A percentile compares a stretch with the other conserved stretches of the same genome.
Evolutionary conservation across 2,888 invertebrate genomes (phyloP).

Genomic region (Leptopterna dolabrata): DNA sequence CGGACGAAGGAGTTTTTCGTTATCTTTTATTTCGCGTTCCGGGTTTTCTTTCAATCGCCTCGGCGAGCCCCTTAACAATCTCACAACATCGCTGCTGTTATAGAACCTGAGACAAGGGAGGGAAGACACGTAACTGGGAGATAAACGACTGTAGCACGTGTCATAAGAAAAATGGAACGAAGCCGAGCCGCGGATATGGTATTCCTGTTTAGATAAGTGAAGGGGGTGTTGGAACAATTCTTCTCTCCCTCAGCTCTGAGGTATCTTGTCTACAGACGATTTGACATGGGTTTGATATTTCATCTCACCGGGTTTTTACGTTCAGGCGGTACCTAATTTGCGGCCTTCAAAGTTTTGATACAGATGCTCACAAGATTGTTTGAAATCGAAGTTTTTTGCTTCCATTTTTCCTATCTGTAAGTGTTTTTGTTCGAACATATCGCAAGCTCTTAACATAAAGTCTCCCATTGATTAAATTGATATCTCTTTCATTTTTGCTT

Average conservation of each 20-base stretch:
- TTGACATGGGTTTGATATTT: slow-evolving; percentile 17
- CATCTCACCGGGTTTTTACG: neutral
- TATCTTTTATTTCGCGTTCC: neutral
- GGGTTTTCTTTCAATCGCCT: neutral
- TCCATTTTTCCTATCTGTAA: no score
- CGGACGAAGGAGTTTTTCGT: neutral
- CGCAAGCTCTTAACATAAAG: no score
- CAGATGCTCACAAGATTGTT: neutral
- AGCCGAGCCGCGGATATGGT: neutral
- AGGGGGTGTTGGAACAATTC: slow-evolving; percentile 1
- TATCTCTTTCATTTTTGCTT: no score
- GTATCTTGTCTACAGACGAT: neutral
- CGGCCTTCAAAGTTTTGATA: neutral
- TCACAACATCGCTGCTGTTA: neutral
- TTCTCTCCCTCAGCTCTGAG: neutral
- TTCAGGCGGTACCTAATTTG: neutral
- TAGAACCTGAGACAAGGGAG: neutral
- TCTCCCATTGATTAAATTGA: no score
- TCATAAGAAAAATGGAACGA: slow-evolving; percentile 7
- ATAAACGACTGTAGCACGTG: slow-evolving; percentile 11
- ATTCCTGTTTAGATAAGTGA: neutral
- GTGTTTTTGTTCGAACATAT: no score
- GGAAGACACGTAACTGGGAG: slow-evolving; percentile 1
- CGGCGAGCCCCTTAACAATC: neutral
- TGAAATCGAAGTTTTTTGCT: neutral